These are phyloP conservation scores for Zapus hudsonius DNA, from an alignment of 2,113 vertebrate species.

Conservation along the genomic window DNA sequence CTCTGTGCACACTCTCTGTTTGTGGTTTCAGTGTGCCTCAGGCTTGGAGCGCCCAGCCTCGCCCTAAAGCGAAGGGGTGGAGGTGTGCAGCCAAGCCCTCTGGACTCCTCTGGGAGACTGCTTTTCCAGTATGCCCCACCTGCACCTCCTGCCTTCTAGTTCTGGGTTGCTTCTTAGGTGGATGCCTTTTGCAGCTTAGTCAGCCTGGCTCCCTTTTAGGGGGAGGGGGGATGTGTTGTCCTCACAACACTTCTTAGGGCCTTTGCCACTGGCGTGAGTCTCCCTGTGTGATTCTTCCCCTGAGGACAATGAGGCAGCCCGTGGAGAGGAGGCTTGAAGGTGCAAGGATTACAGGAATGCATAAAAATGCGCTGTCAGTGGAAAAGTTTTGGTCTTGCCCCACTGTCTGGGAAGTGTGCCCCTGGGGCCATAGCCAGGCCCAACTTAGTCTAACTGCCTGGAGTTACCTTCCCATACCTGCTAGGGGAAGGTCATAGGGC, in stretches of 20 bases:
- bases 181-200: accelerated
- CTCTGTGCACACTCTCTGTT: not conserved
- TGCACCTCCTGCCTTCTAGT: not conserved
- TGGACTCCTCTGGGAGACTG: no score
- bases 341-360: no score
- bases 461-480: not conserved
- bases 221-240: not conserved
- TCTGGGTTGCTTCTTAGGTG: accelerated
- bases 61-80: not conserved
- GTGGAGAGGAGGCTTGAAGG: not conserved
- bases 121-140: accelerated
- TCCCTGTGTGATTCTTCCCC: not conserved
- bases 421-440: not conserved
- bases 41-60: not conserved
- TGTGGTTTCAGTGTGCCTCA: not conserved
- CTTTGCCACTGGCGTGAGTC: no score
- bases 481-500: accelerated
- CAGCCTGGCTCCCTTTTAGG: no score
- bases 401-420: not conserved
- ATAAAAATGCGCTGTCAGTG: not conserved
- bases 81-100: not conserved
- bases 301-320: not conserved
- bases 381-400: not conserved
- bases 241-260: accelerated
- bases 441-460: not conserved